Conservation (phyloP, 2,113 vertebrate genomes). For the Rhinogobius similis region DNA sequence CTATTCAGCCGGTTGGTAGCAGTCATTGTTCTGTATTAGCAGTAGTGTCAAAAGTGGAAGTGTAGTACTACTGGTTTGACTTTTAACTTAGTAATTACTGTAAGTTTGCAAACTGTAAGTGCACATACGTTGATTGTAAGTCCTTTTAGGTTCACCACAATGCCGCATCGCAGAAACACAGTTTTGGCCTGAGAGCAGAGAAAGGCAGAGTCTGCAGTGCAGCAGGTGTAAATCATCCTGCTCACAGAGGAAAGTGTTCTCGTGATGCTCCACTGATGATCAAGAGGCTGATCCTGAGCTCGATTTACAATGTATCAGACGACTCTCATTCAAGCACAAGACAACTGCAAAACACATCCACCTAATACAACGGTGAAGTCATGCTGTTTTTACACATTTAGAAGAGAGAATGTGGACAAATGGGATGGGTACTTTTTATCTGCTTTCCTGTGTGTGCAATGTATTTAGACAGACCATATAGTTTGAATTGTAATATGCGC, state of each 20-base stretch:
- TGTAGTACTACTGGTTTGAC: too few relatives aligned
- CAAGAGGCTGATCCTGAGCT: not conserved
- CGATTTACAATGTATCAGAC: not conserved
- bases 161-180: not conserved
- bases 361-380: not conserved
- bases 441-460: too few relatives aligned
- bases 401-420: not conserved
- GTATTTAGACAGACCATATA: too few relatives aligned
- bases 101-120: too few relatives aligned
- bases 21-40: too few relatives aligned
- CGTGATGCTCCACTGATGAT: conserved; percentile 1
- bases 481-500: too few relatives aligned
- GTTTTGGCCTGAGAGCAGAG: not conserved
- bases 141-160: not conserved
- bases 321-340: not conserved
- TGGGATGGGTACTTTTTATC: not conserved
- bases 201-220: not conserved
- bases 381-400: not conserved
- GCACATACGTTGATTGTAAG: not conserved
- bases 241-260: not conserved
- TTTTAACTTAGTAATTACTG: too few relatives aligned
- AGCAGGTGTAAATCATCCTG: not conserved
- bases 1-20: too few relatives aligned
- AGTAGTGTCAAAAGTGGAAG: too few relatives aligned
- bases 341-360: conserved; percentile 3